Base-by-base conservation (phyloP, 2,888 invertebrate genomes). In the Andrena marginata region DNA sequence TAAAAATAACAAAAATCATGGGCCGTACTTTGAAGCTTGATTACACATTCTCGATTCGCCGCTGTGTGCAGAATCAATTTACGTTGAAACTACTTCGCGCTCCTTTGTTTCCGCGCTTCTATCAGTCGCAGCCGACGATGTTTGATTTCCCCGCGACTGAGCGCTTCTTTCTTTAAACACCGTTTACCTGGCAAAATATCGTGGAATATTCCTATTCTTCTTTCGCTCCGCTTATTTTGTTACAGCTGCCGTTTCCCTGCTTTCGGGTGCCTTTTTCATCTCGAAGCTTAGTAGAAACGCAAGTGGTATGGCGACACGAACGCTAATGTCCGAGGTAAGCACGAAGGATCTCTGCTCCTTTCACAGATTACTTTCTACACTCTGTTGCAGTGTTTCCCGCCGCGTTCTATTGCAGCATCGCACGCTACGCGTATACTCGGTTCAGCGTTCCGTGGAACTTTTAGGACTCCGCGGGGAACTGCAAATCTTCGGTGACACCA, bases 321-420 rank as follows among this genome's bases (percentile, higher is more conserved):
- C 42, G 42, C 13, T 42, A 26, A 23, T 56, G 4, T 56, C 26
- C 23, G 10, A 26, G 13, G 20, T 26, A 56, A 23, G 23, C 23
- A 26, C 56, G 1, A 33, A 62, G 31, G 6, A 20, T 26, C 56
- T 26, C 29, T 26, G n/a, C 33, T 62, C 29, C 60, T 33, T n/a
- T 60, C 60, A 60, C 60, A 33, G n/a, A n/a, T 62, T 62, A 62
- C 60, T 56, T 56, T 56, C 56, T 48, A 65, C 26, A 49, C 65
- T 42, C 26, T 56, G 23, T 26, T 56, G 23, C 56, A 56, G 54
- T 56, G 23, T 26, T 56, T 26, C 56, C 10, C 26, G 26, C 10
- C 56, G 10, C 56, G 23, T 26, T 13, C 23, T 20, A 56, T 56
- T 56, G 56, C 56, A 56, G 23, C 56, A 56, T 23, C 56, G 26